A percentile compares a stretch with the other conserved stretches of the same genome.
phyloP scores from a whole-genome alignment of 2,888 invertebrate species.

The Herminia tarsipennalis region DNA sequence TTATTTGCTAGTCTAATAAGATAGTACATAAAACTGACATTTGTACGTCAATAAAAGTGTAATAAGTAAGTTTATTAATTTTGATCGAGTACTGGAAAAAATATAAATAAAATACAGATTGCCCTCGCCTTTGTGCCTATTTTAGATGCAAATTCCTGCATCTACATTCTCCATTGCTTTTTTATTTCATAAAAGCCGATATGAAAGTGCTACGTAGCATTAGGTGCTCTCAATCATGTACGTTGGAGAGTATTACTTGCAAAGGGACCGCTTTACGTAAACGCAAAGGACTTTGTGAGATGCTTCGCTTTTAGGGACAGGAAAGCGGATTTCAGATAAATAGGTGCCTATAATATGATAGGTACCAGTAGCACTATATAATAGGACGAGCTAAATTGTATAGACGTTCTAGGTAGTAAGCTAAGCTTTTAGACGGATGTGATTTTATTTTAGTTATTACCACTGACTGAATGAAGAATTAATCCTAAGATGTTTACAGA shows the following conservation, averaged over 20 bases:
- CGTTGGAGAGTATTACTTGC: constrained; percentile 56
- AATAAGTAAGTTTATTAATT: neutral
- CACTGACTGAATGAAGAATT: neutral
- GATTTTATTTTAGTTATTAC: neutral
- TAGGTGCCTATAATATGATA: constrained; percentile 37
- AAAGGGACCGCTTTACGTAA: constrained; percentile 55
- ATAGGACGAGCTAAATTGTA: constrained; percentile 36
- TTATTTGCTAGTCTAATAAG: constrained; percentile 4
- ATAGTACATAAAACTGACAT: neutral
- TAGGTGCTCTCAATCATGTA: constrained; percentile 55
- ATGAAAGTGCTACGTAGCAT: constrained; percentile 58
- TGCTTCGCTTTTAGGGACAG: constrained; percentile 46
- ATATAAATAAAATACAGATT: constrained; percentile 28
- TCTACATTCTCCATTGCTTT: constrained; percentile 31
- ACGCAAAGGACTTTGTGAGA: constrained; percentile 58
- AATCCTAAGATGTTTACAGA: neutral
- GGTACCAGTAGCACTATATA: constrained; percentile 31
- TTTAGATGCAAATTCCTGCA: constrained; percentile 47
- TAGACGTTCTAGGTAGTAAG: constrained; percentile 18
- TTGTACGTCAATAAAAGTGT: neutral
- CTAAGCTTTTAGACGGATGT: neutral
- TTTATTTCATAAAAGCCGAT: constrained; percentile 50
- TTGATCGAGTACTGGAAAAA: neutral
- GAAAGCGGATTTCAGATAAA: constrained; percentile 45
- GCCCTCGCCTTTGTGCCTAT: constrained; percentile 27